Base-by-base conservation (phyloP, 2,113 vertebrate genomes). In the Leptodactylus fuscus region DNA sequence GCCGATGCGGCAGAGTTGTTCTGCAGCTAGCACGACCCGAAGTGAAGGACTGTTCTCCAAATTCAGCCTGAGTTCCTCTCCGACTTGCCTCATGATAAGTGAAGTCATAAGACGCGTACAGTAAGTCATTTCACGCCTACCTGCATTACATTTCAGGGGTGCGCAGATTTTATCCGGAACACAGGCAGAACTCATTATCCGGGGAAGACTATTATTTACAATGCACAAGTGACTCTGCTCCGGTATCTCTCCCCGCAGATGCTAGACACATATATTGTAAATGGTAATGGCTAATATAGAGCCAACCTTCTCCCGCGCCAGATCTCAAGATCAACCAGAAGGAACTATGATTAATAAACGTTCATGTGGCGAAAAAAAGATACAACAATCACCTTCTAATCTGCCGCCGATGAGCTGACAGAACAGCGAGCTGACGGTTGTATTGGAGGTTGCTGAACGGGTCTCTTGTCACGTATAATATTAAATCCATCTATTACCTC, bases 341-440 rank as follows among this genome's bases (percentile, higher is more conserved):
- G 36, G 10, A 81, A 34, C 58, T 32, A 13, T 18, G 60, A 67
- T 62, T 49, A 81, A 81, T 81, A 67, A 67, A 65, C 7, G 60
- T 81, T 81, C 44, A 60, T 20, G 36, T 62, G 55, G n/a, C 24
- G 20, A 60, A 60, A 58, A 58, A 78, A 60, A 79, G 29, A 38
- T 60, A 15, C 76, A 80, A 80, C 77, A 44, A 62, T 80, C 77
- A 44, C 53, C 44, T 60, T 34, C 24, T 24, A 60, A 80, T 80
- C 77, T 27, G 53, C n/a, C 2, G 27, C 51, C 34, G 10, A 58
- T 16, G 22, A 55, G 48, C 76, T 41, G 34, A 58, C 46, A 78
- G 49, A 24, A 78, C 51, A n/a, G 55, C 20, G 8, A n/a, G 49
- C 22, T 24, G 51, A 79, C 38, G 27, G 32, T 29, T 29, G 77